phyloP scores from a whole-genome alignment of 2,113 vertebrate species.

The Hipposideros armiger region DNA sequence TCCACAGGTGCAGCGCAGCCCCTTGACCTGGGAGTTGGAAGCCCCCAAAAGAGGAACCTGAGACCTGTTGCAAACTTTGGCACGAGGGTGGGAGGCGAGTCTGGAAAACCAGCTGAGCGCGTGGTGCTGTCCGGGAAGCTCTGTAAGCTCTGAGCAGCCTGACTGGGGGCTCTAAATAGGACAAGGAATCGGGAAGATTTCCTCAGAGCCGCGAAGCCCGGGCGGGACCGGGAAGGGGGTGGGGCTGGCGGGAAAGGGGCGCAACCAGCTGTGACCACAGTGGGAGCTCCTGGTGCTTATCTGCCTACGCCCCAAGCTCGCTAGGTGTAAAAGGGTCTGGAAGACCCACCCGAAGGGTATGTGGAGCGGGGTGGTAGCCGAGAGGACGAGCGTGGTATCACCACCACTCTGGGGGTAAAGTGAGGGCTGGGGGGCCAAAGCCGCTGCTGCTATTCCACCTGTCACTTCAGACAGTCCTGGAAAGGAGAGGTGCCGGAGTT shows the following conservation, averaged over 20 bases:
- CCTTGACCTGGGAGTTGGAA: background rate
- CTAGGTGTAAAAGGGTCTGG: background rate
- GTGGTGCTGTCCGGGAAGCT: background rate
- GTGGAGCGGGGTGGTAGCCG: background rate
- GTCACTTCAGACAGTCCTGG: background rate
- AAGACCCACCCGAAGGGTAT: background rate
- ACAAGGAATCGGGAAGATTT: background rate
- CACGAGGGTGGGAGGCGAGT: background rate
- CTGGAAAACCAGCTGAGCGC: background rate
- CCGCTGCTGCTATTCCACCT: background rate
- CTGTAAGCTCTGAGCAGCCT: background rate
- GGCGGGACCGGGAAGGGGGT: accelerated
- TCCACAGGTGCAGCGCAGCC: background rate
- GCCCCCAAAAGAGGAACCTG: background rate
- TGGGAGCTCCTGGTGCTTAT: background rate
- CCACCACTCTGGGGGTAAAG: background rate
- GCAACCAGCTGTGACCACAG: background rate
- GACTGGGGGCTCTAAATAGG: background rate
- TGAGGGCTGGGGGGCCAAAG: background rate
- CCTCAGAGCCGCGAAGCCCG: background rate
- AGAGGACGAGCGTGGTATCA: background rate
- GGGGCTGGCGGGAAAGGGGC: background rate
- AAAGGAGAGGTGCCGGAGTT: background rate
- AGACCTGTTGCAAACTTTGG: background rate
- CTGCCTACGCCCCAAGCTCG: background rate